Conservation (phyloP, 2,113 vertebrate species). For the Mesocricetus auratus region DNA sequence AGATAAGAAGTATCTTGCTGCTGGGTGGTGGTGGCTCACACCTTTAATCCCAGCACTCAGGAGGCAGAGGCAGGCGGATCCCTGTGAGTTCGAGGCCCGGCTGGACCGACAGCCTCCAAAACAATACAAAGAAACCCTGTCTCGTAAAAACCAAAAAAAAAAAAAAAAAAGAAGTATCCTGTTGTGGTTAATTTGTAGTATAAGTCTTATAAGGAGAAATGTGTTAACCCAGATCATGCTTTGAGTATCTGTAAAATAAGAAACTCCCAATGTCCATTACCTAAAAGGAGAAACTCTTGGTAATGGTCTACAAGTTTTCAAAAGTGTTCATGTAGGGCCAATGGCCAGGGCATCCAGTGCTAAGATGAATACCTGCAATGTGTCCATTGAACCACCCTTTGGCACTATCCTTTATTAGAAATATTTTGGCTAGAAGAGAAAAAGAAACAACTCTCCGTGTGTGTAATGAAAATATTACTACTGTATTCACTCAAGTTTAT, state of each 20-base stretch:
- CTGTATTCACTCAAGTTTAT: neutral
- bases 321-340: neutral
- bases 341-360: neutral
- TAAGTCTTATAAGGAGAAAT: neutral
- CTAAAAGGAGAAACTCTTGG: neutral
- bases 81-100: no score
- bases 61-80: no score
- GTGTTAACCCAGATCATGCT: neutral
- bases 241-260: neutral
- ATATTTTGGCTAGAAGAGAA: neutral
- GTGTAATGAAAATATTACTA: neutral
- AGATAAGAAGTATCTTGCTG: neutral
- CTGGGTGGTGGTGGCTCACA: no score
- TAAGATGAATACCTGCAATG: neutral
- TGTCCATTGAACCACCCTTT: neutral
- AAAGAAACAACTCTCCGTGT: neutral
- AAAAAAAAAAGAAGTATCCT: neutral
- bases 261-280: neutral
- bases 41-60: no score
- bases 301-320: neutral
- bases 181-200: neutral
- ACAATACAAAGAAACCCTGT: no score
- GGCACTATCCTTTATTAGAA: neutral
- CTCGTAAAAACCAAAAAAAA: no score
- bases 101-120: no score